These are phyloP conservation scores for Cepphus grylle DNA, from an alignment of 2,113 vertebrate genomes.

Conservation along the genomic window DNA sequence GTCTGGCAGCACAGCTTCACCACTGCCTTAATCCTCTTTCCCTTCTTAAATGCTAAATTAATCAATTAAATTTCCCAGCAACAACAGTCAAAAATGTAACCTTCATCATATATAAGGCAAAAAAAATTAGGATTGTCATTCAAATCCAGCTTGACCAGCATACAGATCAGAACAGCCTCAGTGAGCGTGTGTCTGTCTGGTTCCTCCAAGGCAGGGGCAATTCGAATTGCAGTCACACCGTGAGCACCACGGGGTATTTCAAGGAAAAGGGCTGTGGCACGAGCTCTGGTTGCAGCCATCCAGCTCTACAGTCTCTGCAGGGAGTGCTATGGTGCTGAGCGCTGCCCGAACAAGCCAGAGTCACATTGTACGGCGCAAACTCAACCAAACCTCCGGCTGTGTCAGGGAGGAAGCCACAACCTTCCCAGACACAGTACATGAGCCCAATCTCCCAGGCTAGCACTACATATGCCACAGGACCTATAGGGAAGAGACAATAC, in stretches of 20 bases:
- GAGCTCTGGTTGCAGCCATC: background rate
- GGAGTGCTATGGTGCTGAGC: background rate
- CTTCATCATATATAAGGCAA: conserved; percentile 1
- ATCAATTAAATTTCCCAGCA: conserved; percentile 30
- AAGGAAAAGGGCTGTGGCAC: background rate
- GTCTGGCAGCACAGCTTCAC: conserved; percentile 19
- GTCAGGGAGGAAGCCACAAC: background rate
- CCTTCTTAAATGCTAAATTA: conserved; percentile 9
- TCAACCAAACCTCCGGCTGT: background rate
- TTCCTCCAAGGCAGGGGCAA: background rate
- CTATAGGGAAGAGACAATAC: background rate
- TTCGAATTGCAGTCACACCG: background rate
- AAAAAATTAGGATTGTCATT: background rate
- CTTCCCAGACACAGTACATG: background rate
- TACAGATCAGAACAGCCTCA: background rate
- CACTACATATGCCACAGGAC: fast-evolving
- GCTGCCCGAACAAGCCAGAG: background rate
- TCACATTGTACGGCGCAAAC: background rate
- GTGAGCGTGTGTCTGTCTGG: fast-evolving
- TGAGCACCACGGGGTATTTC: fast-evolving
- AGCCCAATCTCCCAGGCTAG: background rate
- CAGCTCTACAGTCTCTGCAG: background rate
- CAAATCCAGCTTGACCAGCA: background rate
- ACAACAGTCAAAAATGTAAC: conserved; percentile 6
- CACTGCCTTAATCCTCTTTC: conserved; percentile 5